Evolutionary conservation across 35 echinoderm and acorn worm genomes (phyloP).

Genomic region (Stichopus chloronotus): DNA sequence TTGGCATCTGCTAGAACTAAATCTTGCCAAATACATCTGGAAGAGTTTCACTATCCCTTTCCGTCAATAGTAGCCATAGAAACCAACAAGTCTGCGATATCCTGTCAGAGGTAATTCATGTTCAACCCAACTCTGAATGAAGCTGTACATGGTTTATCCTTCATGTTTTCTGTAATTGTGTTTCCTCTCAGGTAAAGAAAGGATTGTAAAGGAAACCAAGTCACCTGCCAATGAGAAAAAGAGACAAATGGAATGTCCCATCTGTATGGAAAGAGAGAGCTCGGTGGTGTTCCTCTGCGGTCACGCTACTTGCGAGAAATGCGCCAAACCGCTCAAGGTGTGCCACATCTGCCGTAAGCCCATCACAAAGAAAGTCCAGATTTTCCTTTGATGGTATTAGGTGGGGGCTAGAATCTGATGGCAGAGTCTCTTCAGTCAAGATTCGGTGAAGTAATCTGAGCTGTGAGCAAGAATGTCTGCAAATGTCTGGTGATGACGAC

Average conservation of each 20-base stretch:
- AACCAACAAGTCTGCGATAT: too few species aligned
- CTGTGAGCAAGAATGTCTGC: too few species aligned
- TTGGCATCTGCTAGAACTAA: too few species aligned
- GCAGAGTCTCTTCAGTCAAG: not conserved
- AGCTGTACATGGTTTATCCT: too few species aligned
- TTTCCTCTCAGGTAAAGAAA: not conserved
- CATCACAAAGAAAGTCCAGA: slow-evolving; percentile 93
- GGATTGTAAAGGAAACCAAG: not conserved
- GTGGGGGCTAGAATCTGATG: not conserved
- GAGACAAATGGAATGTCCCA: slow-evolving; percentile 76
- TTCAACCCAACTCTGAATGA: too few species aligned
- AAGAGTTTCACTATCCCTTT: too few species aligned
- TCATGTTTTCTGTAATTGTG: not conserved
- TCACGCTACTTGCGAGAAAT: slow-evolving; percentile 91
- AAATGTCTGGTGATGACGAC: too few species aligned
- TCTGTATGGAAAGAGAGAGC: slow-evolving; percentile 88
- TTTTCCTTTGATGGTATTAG: slow-evolving; percentile 24
- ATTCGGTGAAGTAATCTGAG: too few species aligned
- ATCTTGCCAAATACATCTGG: too few species aligned
- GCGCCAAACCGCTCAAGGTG: slow-evolving; percentile 84
- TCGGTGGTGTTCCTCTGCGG: slow-evolving; percentile 88
- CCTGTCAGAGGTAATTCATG: too few species aligned
- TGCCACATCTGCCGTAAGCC: slow-evolving; percentile 93
- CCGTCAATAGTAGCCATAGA: too few species aligned
- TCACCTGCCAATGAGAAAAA: slow-evolving; percentile 32